Conservation (phyloP, 2,113 vertebrate genomes). For the Bujurquina vittata region DNA sequence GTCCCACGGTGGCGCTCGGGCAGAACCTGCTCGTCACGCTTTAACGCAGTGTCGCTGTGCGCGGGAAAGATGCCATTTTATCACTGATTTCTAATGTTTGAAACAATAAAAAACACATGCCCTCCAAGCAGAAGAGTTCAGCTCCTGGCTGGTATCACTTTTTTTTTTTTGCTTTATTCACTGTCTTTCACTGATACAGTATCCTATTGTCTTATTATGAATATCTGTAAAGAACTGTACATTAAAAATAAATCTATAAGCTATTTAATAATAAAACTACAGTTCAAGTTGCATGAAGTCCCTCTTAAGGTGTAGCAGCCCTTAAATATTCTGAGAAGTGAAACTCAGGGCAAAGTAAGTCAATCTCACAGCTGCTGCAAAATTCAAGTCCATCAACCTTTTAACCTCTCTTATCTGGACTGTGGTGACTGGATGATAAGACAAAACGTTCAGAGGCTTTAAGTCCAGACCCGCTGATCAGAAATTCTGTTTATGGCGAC, state of each 20-base stretch:
- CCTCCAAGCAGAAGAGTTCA: background rate
- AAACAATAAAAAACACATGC: background rate
- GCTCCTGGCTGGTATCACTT: background rate
- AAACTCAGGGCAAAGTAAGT: background rate
- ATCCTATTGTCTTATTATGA: background rate
- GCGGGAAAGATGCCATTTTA: background rate
- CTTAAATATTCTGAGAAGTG: background rate
- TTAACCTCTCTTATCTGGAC: background rate
- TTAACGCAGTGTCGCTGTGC: background rate
- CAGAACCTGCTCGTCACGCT: background rate
- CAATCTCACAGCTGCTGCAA: background rate
- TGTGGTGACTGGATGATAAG: background rate
- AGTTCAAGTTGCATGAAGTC: too few relatives aligned
- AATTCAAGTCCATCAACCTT: background rate
- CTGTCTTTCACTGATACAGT: fast-evolving
- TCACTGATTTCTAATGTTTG: background rate
- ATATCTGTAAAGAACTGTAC: background rate
- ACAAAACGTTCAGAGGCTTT: background rate
- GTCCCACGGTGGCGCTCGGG: background rate
- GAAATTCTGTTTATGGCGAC: background rate
- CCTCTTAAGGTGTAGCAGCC: background rate
- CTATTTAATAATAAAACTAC: background rate
- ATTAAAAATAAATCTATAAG: background rate
- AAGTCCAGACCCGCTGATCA: background rate
- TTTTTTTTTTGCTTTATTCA: background rate